Percentiles rank a stretch among this genome's conserved stretches.
These are phyloP conservation scores for Apeira syringaria DNA, from an alignment of 2,888 invertebrate genomes.

Conservation along the genomic window DNA sequence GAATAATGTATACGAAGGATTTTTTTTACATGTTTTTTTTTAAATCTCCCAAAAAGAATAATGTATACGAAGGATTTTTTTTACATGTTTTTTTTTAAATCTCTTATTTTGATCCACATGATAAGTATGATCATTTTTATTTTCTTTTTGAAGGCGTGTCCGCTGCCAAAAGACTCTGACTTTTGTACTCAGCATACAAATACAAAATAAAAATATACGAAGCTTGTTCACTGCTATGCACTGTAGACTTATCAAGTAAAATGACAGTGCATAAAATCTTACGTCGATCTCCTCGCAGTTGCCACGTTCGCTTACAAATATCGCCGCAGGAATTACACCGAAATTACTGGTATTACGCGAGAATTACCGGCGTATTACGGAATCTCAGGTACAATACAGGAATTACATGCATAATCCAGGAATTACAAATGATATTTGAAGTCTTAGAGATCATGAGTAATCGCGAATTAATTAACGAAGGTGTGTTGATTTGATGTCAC, in stretches of 20 bases:
- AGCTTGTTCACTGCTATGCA: conserved; percentile 2
- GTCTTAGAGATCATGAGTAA: conserved; percentile 31
- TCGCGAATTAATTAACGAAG: conserved; percentile 34
- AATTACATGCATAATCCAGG: conserved; percentile 21
- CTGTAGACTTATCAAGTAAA: conserved; percentile 28
- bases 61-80: too few relatives aligned
- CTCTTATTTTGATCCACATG: too few relatives aligned
- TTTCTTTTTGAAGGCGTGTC: too few relatives aligned
- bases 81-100: too few relatives aligned
- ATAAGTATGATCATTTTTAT: too few relatives aligned
- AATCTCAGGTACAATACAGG: conserved; percentile 43
- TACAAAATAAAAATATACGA: too few relatives aligned
- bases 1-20: too few relatives aligned
- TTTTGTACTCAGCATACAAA: too few relatives aligned
- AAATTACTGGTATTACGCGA: conserved; percentile 46
- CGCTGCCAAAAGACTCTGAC: too few relatives aligned
- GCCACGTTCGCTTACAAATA: conserved; percentile 52
- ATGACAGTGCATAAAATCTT: conserved; percentile 40
- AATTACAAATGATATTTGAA: conserved; percentile 17
- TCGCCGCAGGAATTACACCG: conserved; percentile 50
- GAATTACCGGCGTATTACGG: conserved; percentile 29
- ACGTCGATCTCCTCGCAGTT: conserved; percentile 27
- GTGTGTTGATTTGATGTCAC: too few relatives aligned
- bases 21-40: too few relatives aligned
- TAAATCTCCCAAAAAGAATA: too few relatives aligned